Base-by-base conservation (phyloP, 2,113 vertebrate species). In the Pseudopipra pipra region DNA sequence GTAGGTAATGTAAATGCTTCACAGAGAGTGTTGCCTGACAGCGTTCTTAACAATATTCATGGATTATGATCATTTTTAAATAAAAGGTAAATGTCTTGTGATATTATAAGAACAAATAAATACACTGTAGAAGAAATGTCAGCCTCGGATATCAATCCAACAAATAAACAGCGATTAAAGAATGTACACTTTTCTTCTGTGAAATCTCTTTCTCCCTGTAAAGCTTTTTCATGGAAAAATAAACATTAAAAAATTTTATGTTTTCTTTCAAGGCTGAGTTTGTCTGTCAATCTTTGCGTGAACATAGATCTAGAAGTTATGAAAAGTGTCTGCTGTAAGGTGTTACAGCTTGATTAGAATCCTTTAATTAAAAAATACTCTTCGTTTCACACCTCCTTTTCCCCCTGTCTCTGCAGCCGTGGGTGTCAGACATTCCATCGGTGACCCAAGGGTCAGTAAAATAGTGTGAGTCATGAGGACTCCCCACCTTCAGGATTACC, bases 221-320 rank as follows among this genome's bases (percentile, higher is more conserved):
- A 96, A 93, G 61, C 76, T 95, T 95, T 96, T 93, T 81, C 76
- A 72, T 90, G 76, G 86, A 90, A 94, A 93, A 96, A 97, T 85
- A 94, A 96, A 88, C 47, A 63, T 89, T 68, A 52, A 81, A 90
- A 77, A 84, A 22, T 6, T 11, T 24, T 66, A 33, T 51, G 67
- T 92, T 95, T 86, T 85, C 91, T 89, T 76, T 94, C 66, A 35
- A 58, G 66, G 11, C 88, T 87, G 54, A 10, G 8, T 71, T 72
- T 87, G 59, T 72, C 80, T 96, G 51, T 93, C 85, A 27, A 5
- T 91, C 59, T 82, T 66, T 22, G 14, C 49, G 17, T 54, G 30
- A 74, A 14, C 14, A 2, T 20, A 52, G 46, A 22, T 76, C 46
- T 66, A 49, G 55, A 76, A 91, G n/a, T 90, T 84, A 68, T 8